Evolutionary conservation across 2,888 invertebrate species (phyloP), one percentile per base, ranked within the genome.

Genomic region (Tetramorium bicarinatum): DNA sequence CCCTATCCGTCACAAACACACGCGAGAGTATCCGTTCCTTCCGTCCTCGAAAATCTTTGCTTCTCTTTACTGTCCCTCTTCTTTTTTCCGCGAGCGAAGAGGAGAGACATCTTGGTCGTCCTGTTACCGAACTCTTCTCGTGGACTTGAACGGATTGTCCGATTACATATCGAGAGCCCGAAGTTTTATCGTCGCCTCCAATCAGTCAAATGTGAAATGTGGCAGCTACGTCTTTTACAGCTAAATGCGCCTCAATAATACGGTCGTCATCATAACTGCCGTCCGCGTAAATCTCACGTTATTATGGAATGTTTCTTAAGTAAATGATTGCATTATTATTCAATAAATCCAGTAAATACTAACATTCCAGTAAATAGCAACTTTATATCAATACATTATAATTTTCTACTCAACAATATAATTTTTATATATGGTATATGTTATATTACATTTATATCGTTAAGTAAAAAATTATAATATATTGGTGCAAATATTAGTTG

Each of bases 31-130:
- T 54, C 49, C 82, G 84, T 87, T 87, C 76, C 83, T 87, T 89
- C 86, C 84, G 87, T 89, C 85, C 88, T 87, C 87, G 76, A 67
- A 34, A 34, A 76, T 79, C 38, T 62, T 75, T 62, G 25, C 79
- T 49, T 41, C 9, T 29, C 25, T 47, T 29, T 15, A 6, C 15
- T 6, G 47, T 15, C 15, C 7, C 64, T 6, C 8, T 15, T 41
- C 38, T n/a, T 11, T n/a, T n/a, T n/a, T 15, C 13, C 1, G 15
- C 7, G 9, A 34, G 47, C 21, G 21, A 49, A 21, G 29, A 59
- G 18, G 3, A 34, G 11, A 11, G 13, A 18, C 38, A 1, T 1
- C 54, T 44, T 38, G 34, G 6, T 62, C 34, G 29, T 1, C 4
- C 3, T 49, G 15, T 18, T 44, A 9, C 2, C 47, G 47, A 47